Conservation (phyloP, 2,888 invertebrate species). For the Eurytoma californica region DNA sequence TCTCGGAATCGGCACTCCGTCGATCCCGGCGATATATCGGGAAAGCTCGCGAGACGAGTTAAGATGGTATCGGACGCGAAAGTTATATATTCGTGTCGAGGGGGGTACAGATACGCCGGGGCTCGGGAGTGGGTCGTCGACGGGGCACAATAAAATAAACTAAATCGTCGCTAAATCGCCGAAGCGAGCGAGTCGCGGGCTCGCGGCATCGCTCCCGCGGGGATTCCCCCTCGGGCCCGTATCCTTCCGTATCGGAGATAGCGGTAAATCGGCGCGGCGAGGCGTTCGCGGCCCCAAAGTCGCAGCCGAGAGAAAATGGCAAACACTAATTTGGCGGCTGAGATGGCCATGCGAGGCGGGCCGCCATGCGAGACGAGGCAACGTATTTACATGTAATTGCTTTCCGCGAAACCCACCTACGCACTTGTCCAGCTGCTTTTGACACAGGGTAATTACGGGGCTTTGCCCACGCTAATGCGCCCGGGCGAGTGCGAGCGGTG, state of each 20-base stretch:
- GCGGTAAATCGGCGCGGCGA: conserved; percentile 56
- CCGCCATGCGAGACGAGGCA: conserved; percentile 66
- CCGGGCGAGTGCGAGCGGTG: not conserved
- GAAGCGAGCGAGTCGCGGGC: not conserved
- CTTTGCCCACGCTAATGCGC: conserved; percentile 67
- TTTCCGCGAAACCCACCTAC: conserved; percentile 72
- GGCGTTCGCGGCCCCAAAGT: not conserved
- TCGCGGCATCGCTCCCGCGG: conserved; percentile 6
- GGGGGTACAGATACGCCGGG: too few relatives aligned
- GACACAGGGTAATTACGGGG: conserved; percentile 70
- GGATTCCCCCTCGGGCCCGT: not conserved
- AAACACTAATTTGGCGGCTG: conserved; percentile 66
- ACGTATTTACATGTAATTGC: conserved; percentile 72
- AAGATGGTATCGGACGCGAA: not conserved
- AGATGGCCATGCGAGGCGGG: conserved; percentile 69
- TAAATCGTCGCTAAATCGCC: too few relatives aligned
- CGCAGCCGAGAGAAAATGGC: conserved; percentile 58
- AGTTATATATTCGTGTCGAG: too few relatives aligned
- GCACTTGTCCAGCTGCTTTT: conserved; percentile 68
- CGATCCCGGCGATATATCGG: too few relatives aligned
- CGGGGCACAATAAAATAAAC: too few relatives aligned
- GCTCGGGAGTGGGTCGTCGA: too few relatives aligned
- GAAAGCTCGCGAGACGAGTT: not conserved
- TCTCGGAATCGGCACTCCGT: too few relatives aligned
- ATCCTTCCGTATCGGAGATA: conserved; percentile 4